Evolutionary conservation across 1,140 invertebrate species (phyloP).

Genomic region (Brachionus paranguensis): DNA sequence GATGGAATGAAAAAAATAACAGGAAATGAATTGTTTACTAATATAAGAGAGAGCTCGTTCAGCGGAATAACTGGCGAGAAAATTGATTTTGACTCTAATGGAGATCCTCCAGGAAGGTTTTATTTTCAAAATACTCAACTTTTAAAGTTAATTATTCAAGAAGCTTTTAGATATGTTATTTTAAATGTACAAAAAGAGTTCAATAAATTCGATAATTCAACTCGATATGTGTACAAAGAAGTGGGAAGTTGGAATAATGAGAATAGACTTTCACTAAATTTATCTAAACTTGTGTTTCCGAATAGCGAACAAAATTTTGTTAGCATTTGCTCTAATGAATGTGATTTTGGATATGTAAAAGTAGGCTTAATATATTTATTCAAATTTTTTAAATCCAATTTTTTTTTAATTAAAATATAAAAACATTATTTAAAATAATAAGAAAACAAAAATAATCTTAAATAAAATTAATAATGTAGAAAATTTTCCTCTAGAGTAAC

Average conservation of each 20-base stretch:
- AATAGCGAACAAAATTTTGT: background rate
- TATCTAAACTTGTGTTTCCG: background rate
- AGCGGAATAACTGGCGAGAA: slow-evolving; percentile 55
- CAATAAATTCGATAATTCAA: background rate
- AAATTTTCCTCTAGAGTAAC: too few species aligned
- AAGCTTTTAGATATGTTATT: slow-evolving; percentile 8
- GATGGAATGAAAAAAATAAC: slow-evolving; percentile 63
- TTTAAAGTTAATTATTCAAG: background rate
- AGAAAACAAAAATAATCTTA: too few species aligned
- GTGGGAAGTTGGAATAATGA: slow-evolving; percentile 24
- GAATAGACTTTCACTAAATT: background rate
- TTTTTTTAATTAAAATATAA: background rate
- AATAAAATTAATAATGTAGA: too few species aligned
- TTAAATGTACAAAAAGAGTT: slow-evolving; percentile 38
- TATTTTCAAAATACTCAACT: background rate
- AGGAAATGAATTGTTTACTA: slow-evolving; percentile 62
- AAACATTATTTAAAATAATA: too few species aligned
- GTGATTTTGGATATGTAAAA: slow-evolving; percentile 31
- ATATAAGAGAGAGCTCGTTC: slow-evolving; percentile 73
- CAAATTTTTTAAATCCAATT: background rate
- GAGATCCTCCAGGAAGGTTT: slow-evolving; percentile 73
- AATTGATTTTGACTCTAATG: slow-evolving; percentile 72
- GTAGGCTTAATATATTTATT: background rate
- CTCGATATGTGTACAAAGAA: slow-evolving; percentile 11
- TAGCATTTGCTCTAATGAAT: slow-evolving; percentile 9